These are phyloP conservation scores for Apeltes quadracus DNA, from an alignment of 2,113 vertebrate species.

Conservation along the genomic window DNA sequence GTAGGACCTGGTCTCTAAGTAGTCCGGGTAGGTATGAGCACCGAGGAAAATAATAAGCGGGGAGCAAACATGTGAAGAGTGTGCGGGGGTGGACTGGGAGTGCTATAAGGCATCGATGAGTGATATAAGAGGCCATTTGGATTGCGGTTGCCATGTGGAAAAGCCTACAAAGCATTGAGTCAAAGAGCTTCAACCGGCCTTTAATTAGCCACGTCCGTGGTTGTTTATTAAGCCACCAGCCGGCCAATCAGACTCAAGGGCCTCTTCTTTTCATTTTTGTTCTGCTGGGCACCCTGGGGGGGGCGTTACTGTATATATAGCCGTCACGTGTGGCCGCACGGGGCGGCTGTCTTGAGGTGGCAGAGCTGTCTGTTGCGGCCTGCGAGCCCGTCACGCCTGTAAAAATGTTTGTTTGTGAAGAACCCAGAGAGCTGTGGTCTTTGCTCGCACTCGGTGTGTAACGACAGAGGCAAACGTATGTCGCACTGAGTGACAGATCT, in stretches of 20 bases:
- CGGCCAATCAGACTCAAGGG: constrained; percentile 50
- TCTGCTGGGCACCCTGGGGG: constrained; percentile 4
- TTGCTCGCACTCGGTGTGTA: constrained; percentile 56
- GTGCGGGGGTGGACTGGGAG: constrained; percentile 18
- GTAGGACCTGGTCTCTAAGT: constrained; percentile 25
- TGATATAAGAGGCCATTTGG: constrained; percentile 55
- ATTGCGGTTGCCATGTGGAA: constrained; percentile 38
- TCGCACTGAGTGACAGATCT: constrained; percentile 49
- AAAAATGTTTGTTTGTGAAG: constrained; percentile 82
- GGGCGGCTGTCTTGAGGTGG: constrained; percentile 75
- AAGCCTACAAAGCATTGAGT: constrained; percentile 56
- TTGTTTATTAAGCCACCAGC: constrained; percentile 77
- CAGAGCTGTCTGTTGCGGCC: constrained; percentile 72
- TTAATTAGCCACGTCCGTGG: constrained; percentile 73
- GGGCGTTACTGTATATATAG: constrained; percentile 75
- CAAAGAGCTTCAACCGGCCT: constrained; percentile 59
- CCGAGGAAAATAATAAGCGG: constrained; percentile 31
- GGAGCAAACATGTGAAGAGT: constrained; percentile 16
- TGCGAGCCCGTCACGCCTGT: constrained; percentile 69
- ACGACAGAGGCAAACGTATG: constrained; percentile 68
- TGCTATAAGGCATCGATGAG: constrained; percentile 30
- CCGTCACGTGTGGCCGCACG: constrained; percentile 69
- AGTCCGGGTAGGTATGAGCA: constrained; percentile 24
- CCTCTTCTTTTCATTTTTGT: constrained; percentile 10
- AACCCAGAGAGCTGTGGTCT: constrained; percentile 67